Conservation (phyloP, 2,113 vertebrate genomes). For the Montifringilla adamsi region DNA sequence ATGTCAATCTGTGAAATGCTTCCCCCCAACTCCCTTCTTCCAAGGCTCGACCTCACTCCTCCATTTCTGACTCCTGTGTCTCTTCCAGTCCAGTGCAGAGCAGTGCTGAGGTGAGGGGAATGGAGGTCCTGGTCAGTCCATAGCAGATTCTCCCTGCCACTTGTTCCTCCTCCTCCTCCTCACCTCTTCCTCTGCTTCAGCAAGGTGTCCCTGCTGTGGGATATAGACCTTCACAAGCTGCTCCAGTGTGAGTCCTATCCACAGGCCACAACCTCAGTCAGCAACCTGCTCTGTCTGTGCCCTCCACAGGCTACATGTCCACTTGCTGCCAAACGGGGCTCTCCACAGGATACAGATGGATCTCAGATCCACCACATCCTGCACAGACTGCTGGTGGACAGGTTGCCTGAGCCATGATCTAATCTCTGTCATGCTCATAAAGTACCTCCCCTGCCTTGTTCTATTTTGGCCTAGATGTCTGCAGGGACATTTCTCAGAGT, state of each 20-base stretch:
- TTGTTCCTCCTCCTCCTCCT: neutral
- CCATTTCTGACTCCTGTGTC: neutral
- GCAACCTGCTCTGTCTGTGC: accelerated
- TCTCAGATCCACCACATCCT: neutral
- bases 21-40: accelerated
- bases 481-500: neutral
- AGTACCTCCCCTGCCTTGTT: too few species aligned
- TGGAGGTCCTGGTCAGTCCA: too few species aligned
- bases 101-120: neutral
- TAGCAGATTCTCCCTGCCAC: neutral
- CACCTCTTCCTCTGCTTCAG: neutral
- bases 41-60: neutral
- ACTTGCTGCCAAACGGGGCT: accelerated
- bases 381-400: neutral
- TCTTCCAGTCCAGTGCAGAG: neutral
- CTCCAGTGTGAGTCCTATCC: neutral
- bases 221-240: neutral
- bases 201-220: accelerated
- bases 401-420: accelerated
- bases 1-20: neutral
- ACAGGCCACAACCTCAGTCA: neutral
- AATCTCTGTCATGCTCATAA: accelerated
- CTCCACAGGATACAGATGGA: neutral
- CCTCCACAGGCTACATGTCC: accelerated
- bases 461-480: neutral